Percentiles rank a stretch among this genome's conserved stretches.
Conservation (phyloP, 2,113 vertebrate genomes). For the Dicrurus megarhynchus region DNA sequence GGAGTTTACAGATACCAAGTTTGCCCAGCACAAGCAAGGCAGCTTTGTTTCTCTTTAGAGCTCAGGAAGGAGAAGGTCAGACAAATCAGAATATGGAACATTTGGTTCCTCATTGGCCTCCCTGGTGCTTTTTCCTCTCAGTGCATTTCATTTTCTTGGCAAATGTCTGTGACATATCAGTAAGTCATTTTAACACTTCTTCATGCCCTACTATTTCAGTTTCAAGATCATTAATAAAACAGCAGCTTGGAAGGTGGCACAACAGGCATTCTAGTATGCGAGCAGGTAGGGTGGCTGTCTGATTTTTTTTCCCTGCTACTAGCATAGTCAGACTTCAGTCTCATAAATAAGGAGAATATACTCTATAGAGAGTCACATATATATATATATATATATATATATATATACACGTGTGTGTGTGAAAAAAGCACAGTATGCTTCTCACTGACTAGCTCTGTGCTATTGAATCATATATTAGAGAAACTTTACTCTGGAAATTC, state of each 20-base stretch:
- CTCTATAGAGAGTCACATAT: neutral
- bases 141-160: slow-evolving; percentile 72
- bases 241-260: slow-evolving; percentile 70
- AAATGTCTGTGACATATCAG: slow-evolving; percentile 69
- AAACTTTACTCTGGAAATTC: slow-evolving; percentile 49
- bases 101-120: slow-evolving; percentile 56
- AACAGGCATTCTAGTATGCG: slow-evolving; percentile 51
- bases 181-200: slow-evolving; percentile 72
- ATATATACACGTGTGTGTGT: too few species aligned
- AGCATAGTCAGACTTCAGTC: slow-evolving; percentile 41
- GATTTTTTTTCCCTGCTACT: slow-evolving; percentile 36
- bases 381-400: neutral
- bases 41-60: slow-evolving; percentile 21
- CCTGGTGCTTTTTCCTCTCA: slow-evolving; percentile 58
- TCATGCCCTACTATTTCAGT: slow-evolving; percentile 69
- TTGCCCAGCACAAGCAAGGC: neutral
- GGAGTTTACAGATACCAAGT: neutral
- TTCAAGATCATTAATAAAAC: slow-evolving; percentile 79
- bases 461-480: slow-evolving; percentile 46
- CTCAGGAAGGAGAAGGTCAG: slow-evolving; percentile 50
- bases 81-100: slow-evolving; percentile 57
- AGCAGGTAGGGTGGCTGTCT: slow-evolving; percentile 53
- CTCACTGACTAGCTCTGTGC: slow-evolving; percentile 9
- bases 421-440: slow-evolving; percentile 47
- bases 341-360: slow-evolving; percentile 63